Percentiles rank a stretch among this genome's conserved stretches.
Evolutionary conservation across 2,888 invertebrate genomes (phyloP).

Genomic region (Ganaspis brasiliensis): DNA sequence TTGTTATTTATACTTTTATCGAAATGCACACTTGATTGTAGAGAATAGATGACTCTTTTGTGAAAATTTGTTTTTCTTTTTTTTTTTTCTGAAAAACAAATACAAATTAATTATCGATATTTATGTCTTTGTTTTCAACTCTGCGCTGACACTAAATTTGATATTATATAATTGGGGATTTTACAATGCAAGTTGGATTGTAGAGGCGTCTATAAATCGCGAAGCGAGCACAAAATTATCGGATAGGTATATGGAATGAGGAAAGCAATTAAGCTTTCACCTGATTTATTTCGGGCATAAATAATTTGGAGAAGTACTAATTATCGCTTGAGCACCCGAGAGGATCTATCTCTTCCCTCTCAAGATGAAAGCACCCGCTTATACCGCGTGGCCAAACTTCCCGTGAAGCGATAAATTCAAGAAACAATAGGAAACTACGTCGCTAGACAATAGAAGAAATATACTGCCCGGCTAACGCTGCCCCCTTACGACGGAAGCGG

Average conservation of each 20-base stretch:
- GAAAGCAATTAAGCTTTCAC: constrained; percentile 77
- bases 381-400: constrained; percentile 75
- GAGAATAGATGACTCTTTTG: too few species aligned
- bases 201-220: constrained; percentile 41
- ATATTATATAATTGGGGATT: constrained; percentile 27
- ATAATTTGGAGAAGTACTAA: constrained; percentile 79
- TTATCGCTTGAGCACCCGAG: constrained; percentile 71
- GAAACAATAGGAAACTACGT: constrained; percentile 79
- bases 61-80: too few species aligned
- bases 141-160: not conserved
- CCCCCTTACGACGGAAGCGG: constrained; percentile 67
- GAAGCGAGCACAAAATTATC: constrained; percentile 46
- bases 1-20: not conserved
- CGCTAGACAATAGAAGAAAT: constrained; percentile 79
- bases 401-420: constrained; percentile 79
- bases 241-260: constrained; percentile 56
- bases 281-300: constrained; percentile 78
- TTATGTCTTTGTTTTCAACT: too few species aligned
- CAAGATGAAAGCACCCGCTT: constrained; percentile 77
- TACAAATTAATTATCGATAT: too few species aligned
- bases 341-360: constrained; percentile 66
- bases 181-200: constrained; percentile 6
- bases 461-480: constrained; percentile 65
- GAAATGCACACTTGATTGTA: too few species aligned
- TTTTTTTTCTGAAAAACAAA: too few species aligned